Conservation (phyloP, 35 echinoderm and acorn worm species). For the Lytechinus pictus region DNA sequence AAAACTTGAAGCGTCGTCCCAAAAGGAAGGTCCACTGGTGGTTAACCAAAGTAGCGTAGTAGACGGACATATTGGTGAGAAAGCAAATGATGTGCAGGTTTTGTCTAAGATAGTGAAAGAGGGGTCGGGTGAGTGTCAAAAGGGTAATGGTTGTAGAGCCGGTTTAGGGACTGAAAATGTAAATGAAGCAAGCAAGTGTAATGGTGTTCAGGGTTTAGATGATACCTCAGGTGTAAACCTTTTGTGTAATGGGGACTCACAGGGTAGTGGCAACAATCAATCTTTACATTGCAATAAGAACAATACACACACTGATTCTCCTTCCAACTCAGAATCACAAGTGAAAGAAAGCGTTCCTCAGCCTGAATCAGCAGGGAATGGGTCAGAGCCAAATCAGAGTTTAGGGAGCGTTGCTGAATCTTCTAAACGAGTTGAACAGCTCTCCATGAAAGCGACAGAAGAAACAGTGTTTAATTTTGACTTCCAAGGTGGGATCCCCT, state of each 20-base stretch:
- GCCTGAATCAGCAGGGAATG: not conserved
- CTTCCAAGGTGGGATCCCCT: constrained; percentile 32
- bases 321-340: not conserved
- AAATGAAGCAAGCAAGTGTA: not conserved
- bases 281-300: not conserved
- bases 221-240: not conserved
- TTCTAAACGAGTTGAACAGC: not conserved
- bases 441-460: not conserved
- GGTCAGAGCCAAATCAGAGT: not conserved
- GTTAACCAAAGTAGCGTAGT: not conserved
- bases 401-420: not conserved
- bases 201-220: constrained; percentile 2
- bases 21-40: not conserved
- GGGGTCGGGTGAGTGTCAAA: not conserved
- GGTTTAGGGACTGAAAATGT: not conserved
- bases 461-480: constrained; percentile 39
- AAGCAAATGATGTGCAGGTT: not conserved
- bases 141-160: not conserved
- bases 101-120: not conserved
- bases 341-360: not conserved
- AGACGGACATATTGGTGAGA: constrained; percentile 18
- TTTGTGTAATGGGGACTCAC: constrained; percentile 7
- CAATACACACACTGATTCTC: not conserved
- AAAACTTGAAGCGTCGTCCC: not conserved
- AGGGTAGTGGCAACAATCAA: not conserved